Evolutionary conservation across 92 coral and sea anemone genomes (phyloP).

Genomic region (Epizoanthus illoricatus): DNA sequence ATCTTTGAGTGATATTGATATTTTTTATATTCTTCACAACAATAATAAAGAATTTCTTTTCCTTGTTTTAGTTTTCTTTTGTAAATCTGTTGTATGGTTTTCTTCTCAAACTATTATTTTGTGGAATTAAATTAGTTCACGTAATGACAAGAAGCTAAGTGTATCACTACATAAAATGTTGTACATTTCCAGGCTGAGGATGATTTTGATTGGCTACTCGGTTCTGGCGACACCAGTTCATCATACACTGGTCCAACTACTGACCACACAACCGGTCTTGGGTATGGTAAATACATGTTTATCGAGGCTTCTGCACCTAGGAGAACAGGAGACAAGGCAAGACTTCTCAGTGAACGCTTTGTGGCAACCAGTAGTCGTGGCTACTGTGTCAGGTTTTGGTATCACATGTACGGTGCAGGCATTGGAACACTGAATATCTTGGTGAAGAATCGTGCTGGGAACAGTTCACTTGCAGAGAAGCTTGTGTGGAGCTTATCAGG

Average conservation of each 20-base stretch:
- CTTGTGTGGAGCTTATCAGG: slow-evolving; percentile 90
- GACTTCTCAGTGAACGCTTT: slow-evolving; percentile 89
- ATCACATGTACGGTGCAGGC: slow-evolving; percentile 89
- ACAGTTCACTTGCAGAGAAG: slow-evolving; percentile 57
- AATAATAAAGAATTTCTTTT: no score
- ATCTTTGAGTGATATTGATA: no score
- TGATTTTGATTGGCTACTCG: slow-evolving; percentile 90
- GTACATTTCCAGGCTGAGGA: slow-evolving; percentile 60
- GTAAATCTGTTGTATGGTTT: no score
- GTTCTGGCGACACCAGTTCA: slow-evolving; percentile 81
- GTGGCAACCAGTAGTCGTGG: slow-evolving; percentile 72
- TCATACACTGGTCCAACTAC: slow-evolving; percentile 78
- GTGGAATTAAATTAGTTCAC: no score
- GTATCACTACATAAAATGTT: no score
- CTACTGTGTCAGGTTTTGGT: slow-evolving; percentile 92
- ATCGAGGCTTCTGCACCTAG: slow-evolving; percentile 66
- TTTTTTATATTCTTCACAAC: no score
- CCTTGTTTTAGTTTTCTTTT: no score
- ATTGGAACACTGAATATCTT: slow-evolving; percentile 86
- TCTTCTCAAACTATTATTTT: no score
- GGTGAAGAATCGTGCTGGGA: slow-evolving; percentile 88
- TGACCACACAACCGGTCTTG: slow-evolving; percentile 91
- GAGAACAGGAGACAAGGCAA: slow-evolving; percentile 77
- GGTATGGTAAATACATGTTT: slow-evolving; percentile 86
- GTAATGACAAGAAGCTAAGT: no score